Percentiles rank a stretch among this genome's conserved stretches.
These are phyloP conservation scores for Motacilla tschutschensis DNA, from an alignment of 2,113 vertebrate genomes.

Conservation along the genomic window DNA sequence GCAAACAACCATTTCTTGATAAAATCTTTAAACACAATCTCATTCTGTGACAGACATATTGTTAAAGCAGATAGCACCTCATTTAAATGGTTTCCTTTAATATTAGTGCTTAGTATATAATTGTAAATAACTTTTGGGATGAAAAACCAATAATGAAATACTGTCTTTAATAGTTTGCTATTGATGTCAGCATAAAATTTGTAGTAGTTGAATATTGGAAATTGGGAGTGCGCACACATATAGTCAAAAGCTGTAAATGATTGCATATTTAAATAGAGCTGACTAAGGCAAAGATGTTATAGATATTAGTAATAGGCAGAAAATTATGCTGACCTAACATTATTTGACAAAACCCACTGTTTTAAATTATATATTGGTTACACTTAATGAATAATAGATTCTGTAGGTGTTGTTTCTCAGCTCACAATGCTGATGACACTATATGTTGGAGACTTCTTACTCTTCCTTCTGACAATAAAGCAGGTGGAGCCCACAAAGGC, in stretches of 20 bases:
- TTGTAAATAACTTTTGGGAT: slow-evolving; percentile 99
- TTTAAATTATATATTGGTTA: slow-evolving; percentile 99
- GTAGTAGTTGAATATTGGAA: slow-evolving; percentile 99
- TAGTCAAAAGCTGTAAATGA: slow-evolving; percentile 99
- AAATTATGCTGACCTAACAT: slow-evolving; percentile 99
- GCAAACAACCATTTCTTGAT: slow-evolving; percentile 99
- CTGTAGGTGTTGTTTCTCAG: slow-evolving; percentile 90
- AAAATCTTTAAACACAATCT: slow-evolving; percentile 99
- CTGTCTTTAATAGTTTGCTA: slow-evolving; percentile 99
- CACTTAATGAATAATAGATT: slow-evolving; percentile 99
- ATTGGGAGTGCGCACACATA: slow-evolving; percentile 93
- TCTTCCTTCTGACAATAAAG: slow-evolving; percentile 82
- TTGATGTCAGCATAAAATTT: slow-evolving; percentile 99
- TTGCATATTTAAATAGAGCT: slow-evolving; percentile 99
- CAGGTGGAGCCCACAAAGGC: slow-evolving; percentile 28
- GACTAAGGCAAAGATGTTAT: slow-evolving; percentile 99
- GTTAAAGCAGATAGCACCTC: slow-evolving; percentile 99
- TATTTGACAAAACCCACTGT: slow-evolving; percentile 97
- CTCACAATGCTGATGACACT: slow-evolving; percentile 89
- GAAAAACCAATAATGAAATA: slow-evolving; percentile 99
- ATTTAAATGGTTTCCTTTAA: slow-evolving; percentile 99
- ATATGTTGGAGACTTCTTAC: slow-evolving; percentile 72
- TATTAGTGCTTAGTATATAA: slow-evolving; percentile 99
- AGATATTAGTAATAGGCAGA: slow-evolving; percentile 99
- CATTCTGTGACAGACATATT: slow-evolving; percentile 99